These are phyloP conservation scores for Eulithis testata DNA, from an alignment of 2,888 invertebrate genomes.

Conservation along the genomic window DNA sequence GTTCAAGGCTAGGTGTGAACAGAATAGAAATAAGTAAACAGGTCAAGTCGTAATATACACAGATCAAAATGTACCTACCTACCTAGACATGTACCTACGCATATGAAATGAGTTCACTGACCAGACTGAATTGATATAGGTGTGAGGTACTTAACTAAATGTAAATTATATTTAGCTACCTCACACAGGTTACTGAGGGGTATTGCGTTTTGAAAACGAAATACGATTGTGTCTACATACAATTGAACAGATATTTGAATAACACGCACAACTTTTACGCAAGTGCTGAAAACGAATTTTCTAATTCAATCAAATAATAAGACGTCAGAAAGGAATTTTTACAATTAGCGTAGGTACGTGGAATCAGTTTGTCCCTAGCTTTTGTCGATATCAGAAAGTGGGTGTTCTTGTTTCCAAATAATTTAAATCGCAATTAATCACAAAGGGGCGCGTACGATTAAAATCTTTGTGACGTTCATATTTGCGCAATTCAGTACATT, in stretches of 20 bases:
- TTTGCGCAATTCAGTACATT: not conserved
- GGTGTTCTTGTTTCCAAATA: not conserved
- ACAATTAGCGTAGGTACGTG: no score
- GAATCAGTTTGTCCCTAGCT: no score
- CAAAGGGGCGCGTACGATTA: not conserved
- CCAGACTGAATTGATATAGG: not conserved
- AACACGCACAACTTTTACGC: not conserved
- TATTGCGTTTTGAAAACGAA: constrained; percentile 1
- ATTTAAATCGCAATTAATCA: not conserved
- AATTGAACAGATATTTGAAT: constrained; percentile 1
- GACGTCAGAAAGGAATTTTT: no score
- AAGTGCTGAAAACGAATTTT: no score
- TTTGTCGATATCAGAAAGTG: not conserved
- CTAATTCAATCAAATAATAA: no score
- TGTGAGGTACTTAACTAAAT: no score
- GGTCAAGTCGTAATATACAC: not conserved
- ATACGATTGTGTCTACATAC: not conserved
- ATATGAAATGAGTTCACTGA: not conserved
- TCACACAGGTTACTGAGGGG: not conserved
- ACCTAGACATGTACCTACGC: not conserved
- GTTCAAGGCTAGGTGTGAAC: not conserved
- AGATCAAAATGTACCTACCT: not conserved
- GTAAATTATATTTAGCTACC: constrained; percentile 18
- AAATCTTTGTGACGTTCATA: not conserved
- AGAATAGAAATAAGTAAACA: not conserved